These are phyloP conservation scores for Zophobas morio DNA, from an alignment of 1,140 invertebrate genomes.

Conservation along the genomic window DNA sequence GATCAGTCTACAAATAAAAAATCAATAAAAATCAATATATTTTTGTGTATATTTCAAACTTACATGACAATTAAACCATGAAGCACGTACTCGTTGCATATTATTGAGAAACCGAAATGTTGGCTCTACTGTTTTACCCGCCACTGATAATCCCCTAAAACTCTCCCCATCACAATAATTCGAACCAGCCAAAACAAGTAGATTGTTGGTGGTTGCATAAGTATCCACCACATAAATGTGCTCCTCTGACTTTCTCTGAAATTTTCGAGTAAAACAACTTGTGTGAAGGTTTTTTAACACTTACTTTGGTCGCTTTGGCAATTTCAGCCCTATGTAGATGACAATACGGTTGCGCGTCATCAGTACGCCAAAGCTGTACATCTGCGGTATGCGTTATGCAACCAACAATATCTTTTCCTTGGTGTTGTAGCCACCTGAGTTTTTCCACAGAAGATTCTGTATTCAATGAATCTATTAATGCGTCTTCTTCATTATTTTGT, in stretches of 20 bases:
- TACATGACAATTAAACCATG: conserved; percentile 65
- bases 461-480: conserved; percentile 85
- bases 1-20: conserved; percentile 68
- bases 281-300: conserved; percentile 45
- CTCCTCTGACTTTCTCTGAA: conserved; percentile 73
- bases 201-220: conserved; percentile 67
- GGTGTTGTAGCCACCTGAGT: conserved; percentile 70
- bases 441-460: conserved; percentile 85
- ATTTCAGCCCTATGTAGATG: conserved; percentile 65
- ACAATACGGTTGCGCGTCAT: conserved; percentile 62
- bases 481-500: conserved; percentile 84
- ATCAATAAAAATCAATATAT: conserved; percentile 45
- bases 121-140: conserved; percentile 66
- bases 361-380: conserved; percentile 78
- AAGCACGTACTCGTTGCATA: conserved; percentile 78
- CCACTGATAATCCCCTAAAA: conserved; percentile 69
- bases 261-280: conserved; percentile 49
- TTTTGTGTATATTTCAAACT: conserved; percentile 42
- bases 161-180: conserved; percentile 70
- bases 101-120: conserved; percentile 73
- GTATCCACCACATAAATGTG: conserved; percentile 79
- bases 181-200: conserved; percentile 76
- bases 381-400: conserved; percentile 81
- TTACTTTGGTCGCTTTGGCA: conserved; percentile 56
- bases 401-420: conserved; percentile 71